Conservation (phyloP, 2,113 vertebrate species). For the Elephas maximus region DNA sequence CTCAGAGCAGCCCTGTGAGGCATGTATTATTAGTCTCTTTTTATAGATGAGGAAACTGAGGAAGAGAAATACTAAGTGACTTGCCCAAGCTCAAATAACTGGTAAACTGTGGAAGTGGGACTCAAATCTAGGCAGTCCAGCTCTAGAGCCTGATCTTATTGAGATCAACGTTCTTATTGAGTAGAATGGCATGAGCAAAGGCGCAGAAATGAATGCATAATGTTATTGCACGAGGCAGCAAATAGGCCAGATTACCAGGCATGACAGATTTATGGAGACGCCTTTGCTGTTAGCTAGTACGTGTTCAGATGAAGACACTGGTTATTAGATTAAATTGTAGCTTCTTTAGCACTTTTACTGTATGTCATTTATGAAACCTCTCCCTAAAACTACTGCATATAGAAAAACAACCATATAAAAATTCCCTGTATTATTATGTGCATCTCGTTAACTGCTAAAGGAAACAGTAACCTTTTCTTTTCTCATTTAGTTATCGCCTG, state of each 20-base stretch:
- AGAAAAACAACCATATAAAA: neutral
- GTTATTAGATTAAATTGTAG: neutral
- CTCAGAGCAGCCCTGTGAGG: neutral
- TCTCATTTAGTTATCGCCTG: slow-evolving; percentile 66
- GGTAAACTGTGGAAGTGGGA: neutral
- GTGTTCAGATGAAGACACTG: neutral
- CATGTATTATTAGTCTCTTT: neutral
- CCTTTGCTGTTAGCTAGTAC: neutral
- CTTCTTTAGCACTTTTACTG: neutral
- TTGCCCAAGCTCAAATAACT: neutral
- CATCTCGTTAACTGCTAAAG: neutral
- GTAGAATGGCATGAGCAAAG: neutral
- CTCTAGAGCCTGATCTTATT: neutral
- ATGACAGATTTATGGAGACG: neutral
- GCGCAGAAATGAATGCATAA: neutral
- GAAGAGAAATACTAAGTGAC: neutral
- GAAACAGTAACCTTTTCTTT: slow-evolving; percentile 49
- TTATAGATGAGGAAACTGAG: neutral
- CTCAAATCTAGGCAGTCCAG: neutral
- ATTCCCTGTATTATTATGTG: neutral
- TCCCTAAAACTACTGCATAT: neutral
- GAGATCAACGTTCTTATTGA: neutral
- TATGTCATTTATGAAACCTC: neutral
- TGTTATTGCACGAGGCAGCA: neutral
- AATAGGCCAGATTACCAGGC: neutral